Conservation (phyloP, 92 coral and sea anemone genomes). For the Actinernus sp. region DNA sequence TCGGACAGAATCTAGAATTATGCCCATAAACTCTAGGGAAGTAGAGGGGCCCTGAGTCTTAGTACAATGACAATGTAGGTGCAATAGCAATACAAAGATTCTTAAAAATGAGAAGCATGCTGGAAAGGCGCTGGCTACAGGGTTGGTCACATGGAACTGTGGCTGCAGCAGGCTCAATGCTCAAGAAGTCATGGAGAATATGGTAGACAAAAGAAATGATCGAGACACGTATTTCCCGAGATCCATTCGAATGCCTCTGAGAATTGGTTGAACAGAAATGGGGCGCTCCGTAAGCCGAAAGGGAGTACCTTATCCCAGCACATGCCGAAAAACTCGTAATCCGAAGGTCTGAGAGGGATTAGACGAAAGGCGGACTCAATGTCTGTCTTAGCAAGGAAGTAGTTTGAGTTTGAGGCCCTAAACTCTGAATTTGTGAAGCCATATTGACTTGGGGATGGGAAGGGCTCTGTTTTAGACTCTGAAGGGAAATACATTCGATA, state of each 20-base stretch:
- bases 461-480: too few relatives aligned
- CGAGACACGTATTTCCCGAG: slow-evolving; percentile 14
- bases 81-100: slow-evolving; percentile 1
- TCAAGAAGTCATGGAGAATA: slow-evolving; percentile 40
- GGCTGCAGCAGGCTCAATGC: slow-evolving; percentile 30
- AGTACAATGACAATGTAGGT: slow-evolving; percentile 1
- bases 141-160: slow-evolving; percentile 7
- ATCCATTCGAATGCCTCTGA: slow-evolving; percentile 59
- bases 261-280: slow-evolving; percentile 1
- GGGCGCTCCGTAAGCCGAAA: slow-evolving; percentile 1
- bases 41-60: slow-evolving; percentile 42
- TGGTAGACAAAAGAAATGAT: slow-evolving; percentile 37
- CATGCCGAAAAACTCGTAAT: too few relatives aligned
- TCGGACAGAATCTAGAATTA: slow-evolving; percentile 27
- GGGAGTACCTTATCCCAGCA: too few relatives aligned
- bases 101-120: too few relatives aligned
- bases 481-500: too few relatives aligned
- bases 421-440: too few relatives aligned
- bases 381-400: slow-evolving; percentile 5
- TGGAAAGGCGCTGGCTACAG: slow-evolving; percentile 43
- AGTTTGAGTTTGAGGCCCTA: too few relatives aligned
- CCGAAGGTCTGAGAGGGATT: too few relatives aligned
- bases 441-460: too few relatives aligned
- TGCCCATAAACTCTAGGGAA: too few relatives aligned
- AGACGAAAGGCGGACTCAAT: slow-evolving; percentile 14